Evolutionary conservation across 2,888 invertebrate genomes (phyloP), one percentile per base, ranked within the genome.

Genomic region (Cyclophora albipunctata): DNA sequence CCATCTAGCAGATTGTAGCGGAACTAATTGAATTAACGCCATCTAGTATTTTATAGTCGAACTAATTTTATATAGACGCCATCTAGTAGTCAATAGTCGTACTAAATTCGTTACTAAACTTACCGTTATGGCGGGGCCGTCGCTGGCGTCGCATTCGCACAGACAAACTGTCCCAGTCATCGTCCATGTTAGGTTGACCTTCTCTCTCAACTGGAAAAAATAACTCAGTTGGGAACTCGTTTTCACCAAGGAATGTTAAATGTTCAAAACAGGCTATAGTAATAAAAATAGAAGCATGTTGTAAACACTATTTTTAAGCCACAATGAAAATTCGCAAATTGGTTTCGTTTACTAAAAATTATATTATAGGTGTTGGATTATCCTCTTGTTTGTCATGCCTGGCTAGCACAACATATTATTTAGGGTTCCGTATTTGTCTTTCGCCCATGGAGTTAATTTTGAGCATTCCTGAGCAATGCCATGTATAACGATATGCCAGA

Each of bases 91-190:
- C 42, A 57, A 45, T 58, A 51, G 55, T 45, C n/a, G 37, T 54
- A 64, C 54, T 54, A 55, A 50, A 40, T 46, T 64, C 73, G 61
- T 78, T 57, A 47, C 3, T 44, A 40, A 56, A 64, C 78, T 81
- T 73, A 88, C 88, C 88, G 61, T 62, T 73, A 5, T 75, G 79
- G 7, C 86, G 81, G 41, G 82, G 85, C 51, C 91, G 89, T 61
- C 92, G 90, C 76, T 92, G 90, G 59, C 92, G 91, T 70, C 93
- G 91, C 77, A 94, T 92, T 67, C 94, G 89, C 53, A 94, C 93
- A 34, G 94, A 94, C 49, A 95, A 89, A 66, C 94, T 94, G 71
- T 95, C 95, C 92, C 94, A 95, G 69, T 95, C 93, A 60, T 93
- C 93, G 66, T 93, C 93, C 80, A 92, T 90, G 54, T 86, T 89